Conservation (phyloP, 2,113 vertebrate species). For the Calyptommatus sinebrachiatus region DNA sequence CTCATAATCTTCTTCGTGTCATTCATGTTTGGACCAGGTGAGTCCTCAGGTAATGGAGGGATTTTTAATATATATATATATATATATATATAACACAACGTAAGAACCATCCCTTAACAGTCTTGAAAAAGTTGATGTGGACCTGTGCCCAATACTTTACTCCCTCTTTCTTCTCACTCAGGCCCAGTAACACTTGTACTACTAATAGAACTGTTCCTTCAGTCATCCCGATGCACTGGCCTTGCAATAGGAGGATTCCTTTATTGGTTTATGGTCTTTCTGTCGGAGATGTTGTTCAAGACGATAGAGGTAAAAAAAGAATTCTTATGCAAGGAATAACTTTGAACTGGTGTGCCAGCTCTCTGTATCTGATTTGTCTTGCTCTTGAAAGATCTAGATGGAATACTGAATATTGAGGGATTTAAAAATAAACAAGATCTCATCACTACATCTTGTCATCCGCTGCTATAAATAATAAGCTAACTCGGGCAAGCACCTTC, state of each 20-base stretch:
- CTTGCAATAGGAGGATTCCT: conserved; percentile 89
- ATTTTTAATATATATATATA: neutral
- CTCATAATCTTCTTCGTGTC: conserved; percentile 84
- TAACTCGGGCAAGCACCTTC: too few relatives aligned
- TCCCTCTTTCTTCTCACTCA: conserved; percentile 39
- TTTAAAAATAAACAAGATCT: too few relatives aligned
- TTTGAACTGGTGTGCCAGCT: neutral
- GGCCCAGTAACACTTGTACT: conserved; percentile 86
- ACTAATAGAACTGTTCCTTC: conserved; percentile 90
- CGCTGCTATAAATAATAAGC: too few relatives aligned
- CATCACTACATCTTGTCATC: too few relatives aligned
- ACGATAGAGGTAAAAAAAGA: conserved; percentile 84
- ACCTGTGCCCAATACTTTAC: too few relatives aligned
- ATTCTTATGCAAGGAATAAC: too few relatives aligned
- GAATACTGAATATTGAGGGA: too few relatives aligned
- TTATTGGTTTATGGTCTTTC: conserved; percentile 91
- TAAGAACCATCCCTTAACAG: neutral
- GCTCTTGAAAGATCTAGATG: too few relatives aligned
- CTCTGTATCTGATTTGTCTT: too few relatives aligned
- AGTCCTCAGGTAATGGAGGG: conserved; percentile 49
- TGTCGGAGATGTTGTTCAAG: conserved; percentile 84
- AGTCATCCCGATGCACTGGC: conserved; percentile 84
- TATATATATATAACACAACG: neutral
- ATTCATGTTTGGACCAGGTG: conserved; percentile 88
- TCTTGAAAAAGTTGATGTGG: neutral